Evolutionary conservation across 35 echinoderm and acorn worm genomes (phyloP).

Genomic region (Heliocidaris erythrogramma): DNA sequence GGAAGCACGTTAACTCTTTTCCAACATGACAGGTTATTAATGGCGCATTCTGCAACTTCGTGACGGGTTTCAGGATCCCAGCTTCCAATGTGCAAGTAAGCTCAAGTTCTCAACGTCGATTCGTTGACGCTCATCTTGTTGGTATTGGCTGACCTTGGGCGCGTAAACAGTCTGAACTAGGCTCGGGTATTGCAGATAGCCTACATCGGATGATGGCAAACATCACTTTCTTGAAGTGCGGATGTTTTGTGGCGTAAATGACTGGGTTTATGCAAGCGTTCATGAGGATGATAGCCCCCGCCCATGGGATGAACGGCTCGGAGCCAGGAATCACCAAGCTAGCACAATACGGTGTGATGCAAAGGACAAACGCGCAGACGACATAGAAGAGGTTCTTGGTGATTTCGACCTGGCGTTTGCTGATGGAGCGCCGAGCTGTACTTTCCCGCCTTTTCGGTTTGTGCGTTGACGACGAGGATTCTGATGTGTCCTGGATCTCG

Average conservation of each 20-base stretch:
- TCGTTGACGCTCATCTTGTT: slow-evolving; percentile 6
- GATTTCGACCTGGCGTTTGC: slow-evolving; percentile 78
- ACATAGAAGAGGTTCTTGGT: slow-evolving; percentile 95
- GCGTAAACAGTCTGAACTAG: slow-evolving; percentile 73
- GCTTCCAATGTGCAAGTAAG: background rate
- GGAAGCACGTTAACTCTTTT: background rate
- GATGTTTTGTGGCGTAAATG: slow-evolving; percentile 92
- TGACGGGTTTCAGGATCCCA: background rate
- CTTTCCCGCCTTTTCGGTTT: slow-evolving; percentile 71
- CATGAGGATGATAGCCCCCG: slow-evolving; percentile 73
- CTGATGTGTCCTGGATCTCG: slow-evolving; percentile 76
- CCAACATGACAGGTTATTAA: background rate
- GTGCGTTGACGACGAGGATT: slow-evolving; percentile 73
- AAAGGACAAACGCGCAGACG: slow-evolving; percentile 72
- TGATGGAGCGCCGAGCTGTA: slow-evolving; percentile 54
- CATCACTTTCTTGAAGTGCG: slow-evolving; percentile 85
- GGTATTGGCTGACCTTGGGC: slow-evolving; percentile 44
- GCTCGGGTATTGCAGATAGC: slow-evolving; percentile 74
- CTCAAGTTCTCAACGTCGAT: background rate
- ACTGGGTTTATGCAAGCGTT: slow-evolving; percentile 87
- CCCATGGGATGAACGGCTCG: slow-evolving; percentile 86
- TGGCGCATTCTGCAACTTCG: background rate
- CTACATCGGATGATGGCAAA: slow-evolving; percentile 67
- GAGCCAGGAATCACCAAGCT: slow-evolving; percentile 79
- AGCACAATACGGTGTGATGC: slow-evolving; percentile 85